phyloP scores from a whole-genome alignment of 1,140 invertebrate species.

The Drosophila virilis region DNA sequence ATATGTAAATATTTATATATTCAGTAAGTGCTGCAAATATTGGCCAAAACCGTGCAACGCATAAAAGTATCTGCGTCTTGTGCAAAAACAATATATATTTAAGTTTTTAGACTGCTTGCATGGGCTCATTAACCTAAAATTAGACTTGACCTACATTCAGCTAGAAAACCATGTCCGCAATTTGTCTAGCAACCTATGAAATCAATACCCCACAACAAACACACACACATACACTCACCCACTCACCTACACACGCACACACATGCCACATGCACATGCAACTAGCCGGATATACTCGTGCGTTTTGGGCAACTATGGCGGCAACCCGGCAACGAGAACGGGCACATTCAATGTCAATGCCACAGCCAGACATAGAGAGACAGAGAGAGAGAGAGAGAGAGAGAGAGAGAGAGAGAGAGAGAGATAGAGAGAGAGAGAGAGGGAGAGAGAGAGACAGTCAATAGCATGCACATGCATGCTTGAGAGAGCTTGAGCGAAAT shows the following conservation, averaged over 20 bases:
- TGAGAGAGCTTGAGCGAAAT: conserved; percentile 1
- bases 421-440: conserved; percentile 2
- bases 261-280: conserved; percentile 27
- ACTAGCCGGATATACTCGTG: conserved; percentile 3
- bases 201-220: conserved; percentile 36
- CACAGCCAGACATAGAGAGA: conserved; percentile 19
- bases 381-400: conserved; percentile 4
- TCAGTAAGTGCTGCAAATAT: background rate
- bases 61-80: too few relatives aligned
- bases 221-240: background rate
- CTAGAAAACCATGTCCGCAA: conserved; percentile 12
- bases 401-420: background rate
- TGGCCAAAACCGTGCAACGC: background rate
- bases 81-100: conserved; percentile 3
- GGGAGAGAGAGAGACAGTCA: background rate
- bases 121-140: conserved; percentile 43
- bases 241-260: background rate
- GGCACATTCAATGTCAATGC: conserved; percentile 68
- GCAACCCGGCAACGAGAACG: conserved; percentile 26
- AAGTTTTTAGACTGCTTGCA: conserved; percentile 15
- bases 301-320: conserved; percentile 52
- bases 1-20: background rate
- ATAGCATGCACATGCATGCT: too few relatives aligned
- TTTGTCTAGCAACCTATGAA: conserved; percentile 27
- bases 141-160: conserved; percentile 61